Evolutionary conservation across 2,888 invertebrate species (phyloP), one percentile per base, ranked within the genome.

Genomic region (Geophilus truncorum): DNA sequence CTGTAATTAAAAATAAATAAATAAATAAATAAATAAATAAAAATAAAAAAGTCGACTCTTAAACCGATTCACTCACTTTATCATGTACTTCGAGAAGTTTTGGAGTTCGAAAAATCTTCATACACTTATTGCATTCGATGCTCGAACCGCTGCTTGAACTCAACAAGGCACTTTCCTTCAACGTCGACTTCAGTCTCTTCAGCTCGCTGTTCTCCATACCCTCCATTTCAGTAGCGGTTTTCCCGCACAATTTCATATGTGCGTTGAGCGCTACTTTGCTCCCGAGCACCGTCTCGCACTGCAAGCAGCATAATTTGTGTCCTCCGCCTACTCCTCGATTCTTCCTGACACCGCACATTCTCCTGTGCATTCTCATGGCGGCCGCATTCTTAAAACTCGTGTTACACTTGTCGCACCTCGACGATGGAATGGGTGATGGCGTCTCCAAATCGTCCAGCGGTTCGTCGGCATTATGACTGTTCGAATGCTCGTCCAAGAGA

Each of bases 71-170:
- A 77, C 30, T 34, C 34, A 77, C 77, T 34, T 34, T 77, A 23
- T 77, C 77, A 12, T 77, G 77, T 12, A 18, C n/a, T 77, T 77
- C 77, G 18, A 77, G 77, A 30, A n/a, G 77, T n/a, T 77, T 77
- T 18, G 32, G n/a, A 34, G 30, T 77, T 34, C 77, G 30, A n/a
- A 75, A 75, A 75, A 75, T 75, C 30, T 75, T 75, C 30, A 30
- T 30, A 75, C 75, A 75, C 9, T 75, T 75, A 23, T 75, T 30
- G 30, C 75, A 75, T 30, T 30, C 30, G 45, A 45, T 45, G 18
- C n/a, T 3, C 12, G 45, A 10, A 40, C 5, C 15, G 9, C 40
- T n/a, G n/a, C 18, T 45, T n/a, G n/a, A n/a, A n/a, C 5, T n/a
- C 15, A n/a, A 5, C 45, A 45, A 45, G 45, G 45, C 45, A 45